Conservation (phyloP, 2,797 vertebrate genomes). For the Phaenicophaeus curvirostris region DNA sequence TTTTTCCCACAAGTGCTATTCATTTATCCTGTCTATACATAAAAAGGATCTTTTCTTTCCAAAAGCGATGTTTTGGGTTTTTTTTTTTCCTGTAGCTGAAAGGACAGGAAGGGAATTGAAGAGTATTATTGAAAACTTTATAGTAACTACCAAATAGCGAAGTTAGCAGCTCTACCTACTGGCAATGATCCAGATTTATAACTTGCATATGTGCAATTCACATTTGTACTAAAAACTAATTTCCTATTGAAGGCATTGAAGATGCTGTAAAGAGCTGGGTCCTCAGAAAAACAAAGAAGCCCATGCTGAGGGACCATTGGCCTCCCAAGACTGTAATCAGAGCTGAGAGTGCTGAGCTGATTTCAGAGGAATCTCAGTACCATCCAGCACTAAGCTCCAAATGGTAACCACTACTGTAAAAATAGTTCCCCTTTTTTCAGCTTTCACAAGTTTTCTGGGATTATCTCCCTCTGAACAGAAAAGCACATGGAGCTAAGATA, state of each 20-base stretch:
- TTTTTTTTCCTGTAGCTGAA: neutral
- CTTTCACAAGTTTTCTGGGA: neutral
- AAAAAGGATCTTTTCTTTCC: constrained; percentile 47
- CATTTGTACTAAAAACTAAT: constrained; percentile 50
- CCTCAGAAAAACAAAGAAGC: constrained; percentile 10
- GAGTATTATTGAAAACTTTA: constrained; percentile 41
- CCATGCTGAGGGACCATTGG: neutral
- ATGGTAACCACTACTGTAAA: constrained; percentile 27
- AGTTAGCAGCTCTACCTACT: constrained; percentile 28
- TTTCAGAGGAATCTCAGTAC: constrained; percentile 23
- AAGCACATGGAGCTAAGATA: neutral
- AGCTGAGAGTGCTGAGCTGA: neutral
- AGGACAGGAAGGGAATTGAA: constrained; percentile 43
- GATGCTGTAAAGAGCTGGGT: neutral
- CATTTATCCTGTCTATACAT: constrained; percentile 17
- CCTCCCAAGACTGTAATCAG: constrained; percentile 18
- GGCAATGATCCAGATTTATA: constrained; percentile 39
- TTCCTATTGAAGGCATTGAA: constrained; percentile 54
- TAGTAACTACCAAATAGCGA: constrained; percentile 45
- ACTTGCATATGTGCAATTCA: constrained; percentile 59
- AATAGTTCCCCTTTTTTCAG: neutral
- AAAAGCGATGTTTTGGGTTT: neutral
- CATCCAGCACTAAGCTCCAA: neutral
- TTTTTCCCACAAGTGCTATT: constrained; percentile 13
- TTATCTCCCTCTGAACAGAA: neutral